Conservation (phyloP, 2,888 invertebrate species). For the Palloptera scutellata region DNA sequence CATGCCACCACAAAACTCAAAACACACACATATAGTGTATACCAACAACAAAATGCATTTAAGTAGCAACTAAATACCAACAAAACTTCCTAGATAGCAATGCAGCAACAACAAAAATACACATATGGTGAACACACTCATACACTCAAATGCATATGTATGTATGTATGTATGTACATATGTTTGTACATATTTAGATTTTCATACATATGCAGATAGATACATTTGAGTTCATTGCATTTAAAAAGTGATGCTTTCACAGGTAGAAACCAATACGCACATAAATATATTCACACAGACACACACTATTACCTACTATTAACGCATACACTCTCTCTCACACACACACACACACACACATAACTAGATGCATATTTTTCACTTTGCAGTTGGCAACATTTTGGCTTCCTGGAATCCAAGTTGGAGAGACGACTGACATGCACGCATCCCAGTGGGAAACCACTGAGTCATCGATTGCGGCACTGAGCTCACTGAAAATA, state of each 20-base stretch:
- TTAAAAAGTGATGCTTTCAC: background rate
- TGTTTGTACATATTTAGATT: conserved; percentile 2
- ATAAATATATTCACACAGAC: background rate
- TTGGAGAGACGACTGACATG: too few relatives aligned
- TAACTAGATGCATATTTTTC: conserved; percentile 3
- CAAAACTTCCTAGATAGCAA: background rate
- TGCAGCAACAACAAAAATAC: background rate
- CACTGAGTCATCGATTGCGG: background rate
- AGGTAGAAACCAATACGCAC: conserved; percentile 22
- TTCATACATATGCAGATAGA: background rate
- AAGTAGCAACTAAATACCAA: conserved; percentile 11
- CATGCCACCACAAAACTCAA: conserved; percentile 13
- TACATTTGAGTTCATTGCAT: background rate
- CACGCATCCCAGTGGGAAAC: too few relatives aligned
- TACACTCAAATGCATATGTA: background rate
- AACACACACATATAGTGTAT: background rate
- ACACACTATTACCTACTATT: too few relatives aligned
- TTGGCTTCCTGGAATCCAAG: too few relatives aligned
- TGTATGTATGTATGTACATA: conserved; percentile 6
- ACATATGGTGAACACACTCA: too few relatives aligned
- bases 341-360: background rate
- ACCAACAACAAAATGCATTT: conserved; percentile 13
- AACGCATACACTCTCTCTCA: too few relatives aligned
- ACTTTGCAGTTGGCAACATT: background rate
- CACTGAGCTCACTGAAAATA: too few relatives aligned